These are phyloP conservation scores for Callipepla squamata DNA, from an alignment of 2,113 vertebrate genomes.

Conservation along the genomic window DNA sequence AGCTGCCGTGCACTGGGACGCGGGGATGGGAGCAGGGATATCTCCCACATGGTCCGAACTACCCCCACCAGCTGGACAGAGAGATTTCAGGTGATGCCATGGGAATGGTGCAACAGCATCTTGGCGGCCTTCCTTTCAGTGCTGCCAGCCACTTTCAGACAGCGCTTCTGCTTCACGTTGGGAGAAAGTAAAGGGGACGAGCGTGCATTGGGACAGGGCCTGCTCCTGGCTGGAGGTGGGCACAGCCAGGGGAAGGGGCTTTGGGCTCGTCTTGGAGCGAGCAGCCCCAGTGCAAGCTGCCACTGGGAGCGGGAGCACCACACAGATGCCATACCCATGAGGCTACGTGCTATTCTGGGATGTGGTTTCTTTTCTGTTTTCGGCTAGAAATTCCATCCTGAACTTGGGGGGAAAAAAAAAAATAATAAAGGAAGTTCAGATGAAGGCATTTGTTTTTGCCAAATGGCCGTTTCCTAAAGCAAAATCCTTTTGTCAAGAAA, in stretches of 20 bases:
- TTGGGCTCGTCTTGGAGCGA: not conserved
- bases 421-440: not conserved
- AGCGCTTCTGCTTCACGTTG: not conserved
- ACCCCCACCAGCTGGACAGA: not conserved
- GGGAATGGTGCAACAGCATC: not conserved
- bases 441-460: not conserved
- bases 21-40: not conserved
- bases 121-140: not conserved
- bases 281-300: not conserved
- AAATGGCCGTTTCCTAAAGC: not conserved
- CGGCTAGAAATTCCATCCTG: not conserved
- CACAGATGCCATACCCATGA: not conserved
- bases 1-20: rapidly evolving
- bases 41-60: not conserved
- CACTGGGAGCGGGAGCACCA: not conserved
- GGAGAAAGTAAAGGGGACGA: not conserved
- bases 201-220: not conserved
- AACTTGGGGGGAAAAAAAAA: not conserved
- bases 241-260: not conserved
- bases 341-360: not conserved
- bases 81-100: not conserved
- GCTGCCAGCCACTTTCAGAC: not conserved
- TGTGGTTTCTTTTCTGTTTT: slow-evolving; percentile 8
- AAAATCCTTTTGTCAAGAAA: not conserved
- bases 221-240: not conserved